A percentile compares a stretch with the other conserved stretches of the same genome.
Evolutionary conservation across 2,888 invertebrate species (phyloP).

Genomic region (Phyllotreta striolata): DNA sequence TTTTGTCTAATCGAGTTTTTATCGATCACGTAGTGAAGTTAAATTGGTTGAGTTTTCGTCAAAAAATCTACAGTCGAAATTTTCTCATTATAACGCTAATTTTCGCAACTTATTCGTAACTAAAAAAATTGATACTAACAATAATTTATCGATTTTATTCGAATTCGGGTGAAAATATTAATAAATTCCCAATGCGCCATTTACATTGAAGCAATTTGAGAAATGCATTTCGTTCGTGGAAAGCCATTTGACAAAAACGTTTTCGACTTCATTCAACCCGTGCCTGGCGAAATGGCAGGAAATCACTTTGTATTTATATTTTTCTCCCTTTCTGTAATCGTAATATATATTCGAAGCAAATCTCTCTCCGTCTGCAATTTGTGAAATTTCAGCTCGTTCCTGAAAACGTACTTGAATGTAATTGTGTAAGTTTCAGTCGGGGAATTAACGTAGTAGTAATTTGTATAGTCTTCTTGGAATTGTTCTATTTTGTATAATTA

Average conservation of each 20-base stretch:
- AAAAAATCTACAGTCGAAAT: no score
- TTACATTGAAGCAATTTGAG: conserved; percentile 21
- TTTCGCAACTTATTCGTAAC: no score
- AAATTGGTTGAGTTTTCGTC: conserved; percentile 18
- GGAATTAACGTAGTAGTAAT: conserved; percentile 47
- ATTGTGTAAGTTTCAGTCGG: conserved; percentile 48
- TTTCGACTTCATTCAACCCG: conserved; percentile 24
- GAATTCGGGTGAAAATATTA: no score
- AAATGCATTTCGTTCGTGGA: conserved; percentile 26
- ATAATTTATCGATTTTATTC: no score
- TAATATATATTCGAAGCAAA: conserved; percentile 31
- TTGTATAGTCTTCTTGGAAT: conserved; percentile 47
- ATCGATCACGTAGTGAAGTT: conserved; percentile 26
- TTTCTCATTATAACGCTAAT: no score
- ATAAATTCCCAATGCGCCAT: no score
- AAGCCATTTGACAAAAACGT: conserved; percentile 30
- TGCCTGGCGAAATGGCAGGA: conserved; percentile 24
- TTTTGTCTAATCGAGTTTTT: conserved; percentile 23
- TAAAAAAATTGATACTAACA: no score
- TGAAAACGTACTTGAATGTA: conserved; percentile 45
- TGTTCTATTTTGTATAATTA: conserved; percentile 50
- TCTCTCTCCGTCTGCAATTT: conserved; percentile 32
- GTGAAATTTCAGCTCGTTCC: conserved; percentile 36
- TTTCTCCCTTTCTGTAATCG: conserved; percentile 30
- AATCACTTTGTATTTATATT: conserved; percentile 33